Conservation (phyloP, 2,113 vertebrate species). For the Syngnathoides biaculeatus region DNA sequence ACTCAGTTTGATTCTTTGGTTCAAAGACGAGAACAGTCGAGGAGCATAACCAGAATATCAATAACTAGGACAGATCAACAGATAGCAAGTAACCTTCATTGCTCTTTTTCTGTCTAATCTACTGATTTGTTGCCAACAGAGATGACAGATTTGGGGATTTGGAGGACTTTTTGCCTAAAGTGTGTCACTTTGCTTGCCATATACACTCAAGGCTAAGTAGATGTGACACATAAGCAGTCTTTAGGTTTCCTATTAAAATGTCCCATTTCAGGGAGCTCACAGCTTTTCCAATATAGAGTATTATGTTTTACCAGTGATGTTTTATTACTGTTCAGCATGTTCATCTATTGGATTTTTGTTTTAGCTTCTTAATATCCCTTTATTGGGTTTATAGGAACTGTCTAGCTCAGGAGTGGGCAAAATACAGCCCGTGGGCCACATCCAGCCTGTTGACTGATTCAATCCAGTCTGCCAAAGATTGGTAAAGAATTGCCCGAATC, state of each 20-base stretch:
- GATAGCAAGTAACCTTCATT: neutral
- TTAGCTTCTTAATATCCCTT: too few species aligned
- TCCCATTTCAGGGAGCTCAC: neutral
- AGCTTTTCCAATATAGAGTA: neutral
- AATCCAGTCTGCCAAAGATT: too few species aligned
- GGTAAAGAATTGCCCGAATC: too few species aligned
- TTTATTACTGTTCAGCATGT: neutral
- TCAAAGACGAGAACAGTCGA: constrained; percentile 1
- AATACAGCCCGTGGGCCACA: too few species aligned
- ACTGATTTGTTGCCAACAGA: constrained; percentile 19
- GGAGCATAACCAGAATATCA: constrained; percentile 6
- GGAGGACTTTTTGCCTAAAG: neutral
- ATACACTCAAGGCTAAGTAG: neutral
- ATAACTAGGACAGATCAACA: constrained; percentile 14
- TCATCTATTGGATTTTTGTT: neutral
- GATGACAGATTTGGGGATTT: constrained; percentile 18
- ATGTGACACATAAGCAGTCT: neutral
- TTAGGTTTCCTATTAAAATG: neutral
- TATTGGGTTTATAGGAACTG: neutral
- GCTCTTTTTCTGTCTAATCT: constrained; percentile 4
- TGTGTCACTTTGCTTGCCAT: neutral
- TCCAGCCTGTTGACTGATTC: too few species aligned
- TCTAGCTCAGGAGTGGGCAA: too few species aligned
- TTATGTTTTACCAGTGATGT: neutral
- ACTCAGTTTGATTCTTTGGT: neutral